Conservation (phyloP, 2,797 vertebrate genomes). For the Pyrocephalus nanus region DNA sequence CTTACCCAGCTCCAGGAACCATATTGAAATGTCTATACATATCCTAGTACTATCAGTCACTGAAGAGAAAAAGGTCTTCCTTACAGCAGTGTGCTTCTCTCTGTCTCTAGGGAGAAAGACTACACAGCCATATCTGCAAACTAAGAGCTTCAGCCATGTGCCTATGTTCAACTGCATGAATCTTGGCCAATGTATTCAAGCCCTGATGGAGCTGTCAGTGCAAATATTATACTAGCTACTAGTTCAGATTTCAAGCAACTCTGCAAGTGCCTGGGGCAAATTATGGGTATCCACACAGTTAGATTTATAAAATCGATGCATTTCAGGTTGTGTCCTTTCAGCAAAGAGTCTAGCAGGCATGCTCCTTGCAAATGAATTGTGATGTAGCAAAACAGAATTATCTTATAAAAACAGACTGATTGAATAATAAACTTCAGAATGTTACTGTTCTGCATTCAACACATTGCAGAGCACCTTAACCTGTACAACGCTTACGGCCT, state of each 20-base stretch:
- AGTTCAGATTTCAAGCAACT: background rate
- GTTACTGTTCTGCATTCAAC: background rate
- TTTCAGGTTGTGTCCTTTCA: background rate
- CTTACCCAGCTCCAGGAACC: background rate
- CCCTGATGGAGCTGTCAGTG: background rate
- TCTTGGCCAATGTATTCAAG: background rate
- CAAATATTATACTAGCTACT: background rate
- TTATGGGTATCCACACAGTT: background rate
- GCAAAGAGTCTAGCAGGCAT: background rate
- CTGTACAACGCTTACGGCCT: background rate
- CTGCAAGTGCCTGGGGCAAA: background rate
- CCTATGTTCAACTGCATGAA: background rate
- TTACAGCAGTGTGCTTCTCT: background rate
- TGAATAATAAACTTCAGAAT: background rate
- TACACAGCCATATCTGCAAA: background rate
- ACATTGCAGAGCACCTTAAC: background rate
- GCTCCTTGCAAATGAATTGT: background rate
- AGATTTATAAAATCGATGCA: background rate
- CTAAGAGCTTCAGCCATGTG: background rate
- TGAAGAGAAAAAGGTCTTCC: background rate
- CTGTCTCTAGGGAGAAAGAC: background rate
- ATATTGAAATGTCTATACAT: background rate
- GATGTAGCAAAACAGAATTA: background rate
- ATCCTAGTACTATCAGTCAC: background rate
- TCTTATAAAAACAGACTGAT: background rate